phyloP scores from a whole-genome alignment of 1,140 invertebrate genomes.

The Euglossa dilemma region DNA sequence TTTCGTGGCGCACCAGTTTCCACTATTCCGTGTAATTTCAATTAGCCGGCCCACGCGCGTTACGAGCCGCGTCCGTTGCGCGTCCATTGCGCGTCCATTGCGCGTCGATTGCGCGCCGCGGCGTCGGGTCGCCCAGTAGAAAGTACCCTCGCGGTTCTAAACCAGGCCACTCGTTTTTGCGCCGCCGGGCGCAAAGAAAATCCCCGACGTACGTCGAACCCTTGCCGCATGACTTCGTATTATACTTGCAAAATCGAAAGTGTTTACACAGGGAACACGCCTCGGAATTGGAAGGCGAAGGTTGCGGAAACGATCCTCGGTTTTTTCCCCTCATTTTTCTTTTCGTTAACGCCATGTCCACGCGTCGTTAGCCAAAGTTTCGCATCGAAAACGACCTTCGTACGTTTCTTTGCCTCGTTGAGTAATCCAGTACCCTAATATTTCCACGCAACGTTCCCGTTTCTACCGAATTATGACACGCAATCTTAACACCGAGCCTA shows the following conservation, averaged over 20 bases:
- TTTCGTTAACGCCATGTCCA: too few relatives aligned
- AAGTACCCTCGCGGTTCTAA: constrained; percentile 23
- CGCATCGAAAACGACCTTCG: too few relatives aligned
- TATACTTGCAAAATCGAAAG: background rate
- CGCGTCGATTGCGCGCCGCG: too few relatives aligned
- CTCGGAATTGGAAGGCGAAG: background rate
- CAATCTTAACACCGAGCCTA: too few relatives aligned
- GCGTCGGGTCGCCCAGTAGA: constrained; percentile 21
- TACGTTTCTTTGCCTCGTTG: too few relatives aligned
- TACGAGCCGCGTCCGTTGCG: background rate
- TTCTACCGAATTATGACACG: too few relatives aligned
- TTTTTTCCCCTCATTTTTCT: background rate
- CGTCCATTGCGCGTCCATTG: background rate
- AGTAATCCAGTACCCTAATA: too few relatives aligned
- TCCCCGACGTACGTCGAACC: constrained; percentile 9
- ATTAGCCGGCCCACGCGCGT: background rate
- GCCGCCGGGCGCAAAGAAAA: constrained; percentile 5
- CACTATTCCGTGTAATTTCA: constrained; percentile 14
- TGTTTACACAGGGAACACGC: background rate
- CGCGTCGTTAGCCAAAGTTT: too few relatives aligned
- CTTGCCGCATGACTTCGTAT: constrained; percentile 1
- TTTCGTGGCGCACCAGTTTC: background rate
- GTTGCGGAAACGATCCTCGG: background rate
- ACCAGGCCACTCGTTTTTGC: constrained; percentile 18
- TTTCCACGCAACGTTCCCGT: too few relatives aligned